phyloP scores from a whole-genome alignment of 2,113 vertebrate genomes.

The Calypte anna region DNA sequence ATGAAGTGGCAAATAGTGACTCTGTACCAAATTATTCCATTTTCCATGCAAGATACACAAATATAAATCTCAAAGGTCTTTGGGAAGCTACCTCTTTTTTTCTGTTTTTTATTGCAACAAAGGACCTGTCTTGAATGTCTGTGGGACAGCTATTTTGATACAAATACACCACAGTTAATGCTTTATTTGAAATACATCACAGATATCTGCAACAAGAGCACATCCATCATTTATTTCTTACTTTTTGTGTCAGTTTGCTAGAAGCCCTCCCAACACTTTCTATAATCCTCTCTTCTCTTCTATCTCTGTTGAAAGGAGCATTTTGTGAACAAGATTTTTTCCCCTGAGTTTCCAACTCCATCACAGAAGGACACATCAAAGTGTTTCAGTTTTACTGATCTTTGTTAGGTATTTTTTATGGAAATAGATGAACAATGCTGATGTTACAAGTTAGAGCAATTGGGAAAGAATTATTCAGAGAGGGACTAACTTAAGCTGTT shows the following conservation, averaged over 20 bases:
- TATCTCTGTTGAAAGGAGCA: background rate
- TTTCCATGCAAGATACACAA: background rate
- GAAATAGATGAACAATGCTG: background rate
- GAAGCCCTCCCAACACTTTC: background rate
- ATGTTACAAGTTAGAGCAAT: background rate
- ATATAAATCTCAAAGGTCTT: background rate
- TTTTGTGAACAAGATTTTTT: background rate
- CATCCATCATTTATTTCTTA: background rate
- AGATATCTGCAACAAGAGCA: background rate
- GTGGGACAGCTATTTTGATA: background rate
- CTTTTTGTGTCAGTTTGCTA: background rate
- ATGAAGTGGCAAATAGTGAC: background rate
- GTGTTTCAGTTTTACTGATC: background rate
- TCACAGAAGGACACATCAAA: background rate
- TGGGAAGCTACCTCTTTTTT: background rate
- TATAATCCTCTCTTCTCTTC: background rate
- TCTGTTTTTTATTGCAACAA: background rate
- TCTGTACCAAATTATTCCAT: background rate
- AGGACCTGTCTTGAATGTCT: background rate
- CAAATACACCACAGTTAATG: background rate
- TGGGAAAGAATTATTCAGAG: background rate
- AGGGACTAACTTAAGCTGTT: background rate
- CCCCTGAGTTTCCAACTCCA: background rate
- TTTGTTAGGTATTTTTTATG: background rate
- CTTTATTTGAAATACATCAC: background rate